Conservation (phyloP, 1,140 invertebrate species). For the Lanistes nyassanus region DNA sequence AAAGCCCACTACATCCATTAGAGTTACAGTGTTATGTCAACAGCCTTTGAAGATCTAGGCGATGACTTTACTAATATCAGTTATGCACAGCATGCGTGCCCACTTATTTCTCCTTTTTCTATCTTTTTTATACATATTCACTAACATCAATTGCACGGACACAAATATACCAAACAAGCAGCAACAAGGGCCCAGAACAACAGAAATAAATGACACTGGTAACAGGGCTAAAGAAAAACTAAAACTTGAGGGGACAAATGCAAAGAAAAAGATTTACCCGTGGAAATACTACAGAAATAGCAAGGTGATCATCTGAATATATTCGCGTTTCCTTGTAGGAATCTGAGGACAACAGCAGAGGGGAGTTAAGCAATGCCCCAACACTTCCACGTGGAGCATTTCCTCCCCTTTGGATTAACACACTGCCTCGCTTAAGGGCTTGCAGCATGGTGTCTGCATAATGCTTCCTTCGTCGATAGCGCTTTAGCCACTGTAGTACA, state of each 20-base stretch:
- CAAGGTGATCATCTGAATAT: conserved; percentile 8
- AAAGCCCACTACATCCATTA: neutral
- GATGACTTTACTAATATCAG: no score
- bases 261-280: neutral
- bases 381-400: neutral
- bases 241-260: no score
- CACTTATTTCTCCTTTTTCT: no score
- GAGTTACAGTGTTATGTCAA: neutral
- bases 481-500: conserved; percentile 14
- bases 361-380: conserved; percentile 6
- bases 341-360: conserved; percentile 1
- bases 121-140: no score
- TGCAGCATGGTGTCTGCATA: conserved; percentile 3
- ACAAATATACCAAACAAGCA: no score
- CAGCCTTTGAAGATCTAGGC: no score
- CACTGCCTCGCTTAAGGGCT: conserved; percentile 9
- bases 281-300: conserved; percentile 9
- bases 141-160: no score
- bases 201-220: no score
- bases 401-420: conserved; percentile 19
- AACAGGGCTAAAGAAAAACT: no score
- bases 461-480: neutral
- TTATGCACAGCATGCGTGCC: no score
- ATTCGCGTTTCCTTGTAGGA: conserved; percentile 7
- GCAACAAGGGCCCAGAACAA: no score